Evolutionary conservation across 2,888 invertebrate genomes (phyloP), one percentile per base, ranked within the genome.

Genomic region (Tachystola acroxantha): DNA sequence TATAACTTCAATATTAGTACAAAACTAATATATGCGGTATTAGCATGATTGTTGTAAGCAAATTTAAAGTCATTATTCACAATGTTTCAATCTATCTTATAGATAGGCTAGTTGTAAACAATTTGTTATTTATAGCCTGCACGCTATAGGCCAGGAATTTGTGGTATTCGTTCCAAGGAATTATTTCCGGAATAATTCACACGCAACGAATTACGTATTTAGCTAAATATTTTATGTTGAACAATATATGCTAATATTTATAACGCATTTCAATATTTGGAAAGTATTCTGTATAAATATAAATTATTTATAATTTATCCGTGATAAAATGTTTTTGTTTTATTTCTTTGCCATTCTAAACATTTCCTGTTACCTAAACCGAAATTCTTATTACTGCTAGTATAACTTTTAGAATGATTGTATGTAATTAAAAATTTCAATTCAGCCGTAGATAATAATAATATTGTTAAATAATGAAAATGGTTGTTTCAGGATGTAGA

Each of bases 171-270:
- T 80, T 80, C 64, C 56, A 56, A 69, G 53, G 67, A 65, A 70
- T 84, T 85, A 75, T 85, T 80, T 65, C 64, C 67, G 64, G 66
- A 78, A 84, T 85, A 85, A 82, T 75, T 81, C 57, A 65, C 53
- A 64, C 45, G 62, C 54, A 73, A 71, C 72, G 68, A 60, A 11
- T 24, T 7, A n/a, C 24, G 7, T n/a, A 57, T 58, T 63, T n/a
- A n/a, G n/a, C n/a, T n/a, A n/a, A n/a, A n/a, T n/a, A n/a, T n/a
- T n/a, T n/a, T 47, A 24, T 31, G 50, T 51, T 47, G 42, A 49
- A 57, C 61, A 64, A 71, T 65, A 48, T 66, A 65, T 77, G 75
- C 72, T 76, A 79, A 78, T 77, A 77, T 77, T 74, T 78, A 70
- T 76, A 79, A 79, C 75, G 77, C 74, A 70, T 63, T n/a, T 13